Percentiles rank a stretch among this genome's conserved stretches.
phyloP scores from a whole-genome alignment of 2,113 vertebrate genomes.

The Apodemus speciosus region DNA sequence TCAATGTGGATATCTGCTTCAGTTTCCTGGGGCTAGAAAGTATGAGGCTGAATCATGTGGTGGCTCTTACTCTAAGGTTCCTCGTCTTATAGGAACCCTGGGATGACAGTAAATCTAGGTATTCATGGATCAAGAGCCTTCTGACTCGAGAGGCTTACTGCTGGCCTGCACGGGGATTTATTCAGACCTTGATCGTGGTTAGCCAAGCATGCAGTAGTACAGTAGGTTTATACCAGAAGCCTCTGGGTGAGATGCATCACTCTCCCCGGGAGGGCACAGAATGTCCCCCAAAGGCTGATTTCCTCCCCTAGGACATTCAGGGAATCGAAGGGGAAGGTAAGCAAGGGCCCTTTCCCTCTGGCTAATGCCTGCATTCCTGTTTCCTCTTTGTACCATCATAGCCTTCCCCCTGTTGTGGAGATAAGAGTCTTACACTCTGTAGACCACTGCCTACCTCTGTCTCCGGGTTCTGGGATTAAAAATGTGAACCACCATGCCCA shows the following conservation, averaged over 20 bases:
- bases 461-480: neutral
- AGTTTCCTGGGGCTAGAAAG: neutral
- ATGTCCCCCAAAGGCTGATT: neutral
- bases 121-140: slow-evolving; percentile 22
- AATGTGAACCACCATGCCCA: neutral
- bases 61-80: slow-evolving; percentile 15
- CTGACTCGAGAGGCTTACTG: neutral
- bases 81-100: neutral
- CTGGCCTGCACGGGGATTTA: neutral
- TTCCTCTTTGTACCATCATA: neutral
- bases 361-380: neutral
- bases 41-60: neutral
- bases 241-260: neutral
- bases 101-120: slow-evolving; percentile 14
- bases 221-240: slow-evolving; percentile 4
- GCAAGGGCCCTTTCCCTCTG: neutral
- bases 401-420: neutral
- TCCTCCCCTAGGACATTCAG: neutral
- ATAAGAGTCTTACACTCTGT: neutral
- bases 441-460: neutral
- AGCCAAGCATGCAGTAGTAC: neutral
- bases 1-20: slow-evolving; percentile 20
- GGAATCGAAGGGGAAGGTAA: neutral
- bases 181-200: neutral
- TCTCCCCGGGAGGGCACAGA: neutral